phyloP scores from a whole-genome alignment of 2,113 vertebrate species.

The Haplochromis burtoni region DNA sequence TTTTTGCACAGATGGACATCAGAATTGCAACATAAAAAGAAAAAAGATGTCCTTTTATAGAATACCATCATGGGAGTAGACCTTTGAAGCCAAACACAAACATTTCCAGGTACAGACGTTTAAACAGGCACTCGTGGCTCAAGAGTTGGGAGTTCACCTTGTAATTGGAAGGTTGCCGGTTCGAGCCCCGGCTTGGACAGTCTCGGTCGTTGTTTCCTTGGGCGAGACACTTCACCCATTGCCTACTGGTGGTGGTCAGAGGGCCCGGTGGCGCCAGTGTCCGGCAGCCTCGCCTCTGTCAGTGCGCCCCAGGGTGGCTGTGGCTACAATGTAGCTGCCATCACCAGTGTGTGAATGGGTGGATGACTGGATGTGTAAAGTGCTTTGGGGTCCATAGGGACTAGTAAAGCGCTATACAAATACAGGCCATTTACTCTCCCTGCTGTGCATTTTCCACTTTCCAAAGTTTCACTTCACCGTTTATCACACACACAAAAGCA shows the following conservation, averaged over 20 bases:
- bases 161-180: fast-evolving
- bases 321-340: not conserved
- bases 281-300: not conserved
- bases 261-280: fast-evolving
- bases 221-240: fast-evolving
- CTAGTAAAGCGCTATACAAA: fast-evolving
- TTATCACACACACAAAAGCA: not conserved
- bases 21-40: not conserved
- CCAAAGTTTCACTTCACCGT: not conserved
- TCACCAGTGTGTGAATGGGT: fast-evolving
- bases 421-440: not conserved
- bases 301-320: fast-evolving
- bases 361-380: fast-evolving
- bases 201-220: fast-evolving
- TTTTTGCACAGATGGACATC: not conserved
- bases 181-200: fast-evolving
- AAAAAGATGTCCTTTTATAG: not conserved
- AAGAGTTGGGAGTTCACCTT: fast-evolving
- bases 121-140: not conserved
- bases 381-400: fast-evolving
- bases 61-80: not conserved
- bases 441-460: not conserved
- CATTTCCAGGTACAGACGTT: not conserved
- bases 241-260: not conserved
- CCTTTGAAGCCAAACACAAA: not conserved